phyloP scores from a whole-genome alignment of 2,888 invertebrate species.

The Stenurella melanura region DNA sequence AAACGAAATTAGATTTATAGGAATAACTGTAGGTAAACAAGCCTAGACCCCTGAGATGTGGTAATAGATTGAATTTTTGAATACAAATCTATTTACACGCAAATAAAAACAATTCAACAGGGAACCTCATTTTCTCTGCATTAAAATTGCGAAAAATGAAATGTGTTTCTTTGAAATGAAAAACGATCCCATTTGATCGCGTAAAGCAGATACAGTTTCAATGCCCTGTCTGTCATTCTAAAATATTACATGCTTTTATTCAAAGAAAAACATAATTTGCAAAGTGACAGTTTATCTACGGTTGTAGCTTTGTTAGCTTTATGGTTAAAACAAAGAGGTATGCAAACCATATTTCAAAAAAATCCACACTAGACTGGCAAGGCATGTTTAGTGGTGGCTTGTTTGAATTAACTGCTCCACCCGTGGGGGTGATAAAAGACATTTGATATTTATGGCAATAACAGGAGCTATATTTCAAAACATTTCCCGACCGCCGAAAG shows the following conservation, averaged over 20 bases:
- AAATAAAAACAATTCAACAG: neutral
- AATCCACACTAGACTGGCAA: neutral
- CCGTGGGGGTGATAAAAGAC: slow-evolving; percentile 2
- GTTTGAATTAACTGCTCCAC: neutral
- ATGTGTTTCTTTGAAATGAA: slow-evolving; percentile 2
- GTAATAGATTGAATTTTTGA: neutral
- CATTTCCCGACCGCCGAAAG: neutral
- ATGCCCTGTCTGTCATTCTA: neutral
- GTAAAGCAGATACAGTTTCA: neutral
- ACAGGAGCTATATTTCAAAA: neutral
- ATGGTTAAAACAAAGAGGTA: too few species aligned
- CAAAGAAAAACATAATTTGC: too few species aligned
- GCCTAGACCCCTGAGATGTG: too few species aligned
- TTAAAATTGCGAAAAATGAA: neutral
- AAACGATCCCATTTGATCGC: neutral
- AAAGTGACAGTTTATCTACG: too few species aligned
- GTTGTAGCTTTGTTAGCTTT: too few species aligned
- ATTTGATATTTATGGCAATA: slow-evolving; percentile 10
- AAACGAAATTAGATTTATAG: neutral
- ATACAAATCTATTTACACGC: neutral
- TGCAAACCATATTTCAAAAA: neutral
- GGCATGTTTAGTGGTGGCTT: neutral
- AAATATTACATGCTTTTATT: too few species aligned
- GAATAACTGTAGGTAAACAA: too few species aligned
- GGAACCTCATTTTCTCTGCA: neutral